phyloP scores from a whole-genome alignment of 23 tunicate genomes.

The Trididemnum nubilum region DNA sequence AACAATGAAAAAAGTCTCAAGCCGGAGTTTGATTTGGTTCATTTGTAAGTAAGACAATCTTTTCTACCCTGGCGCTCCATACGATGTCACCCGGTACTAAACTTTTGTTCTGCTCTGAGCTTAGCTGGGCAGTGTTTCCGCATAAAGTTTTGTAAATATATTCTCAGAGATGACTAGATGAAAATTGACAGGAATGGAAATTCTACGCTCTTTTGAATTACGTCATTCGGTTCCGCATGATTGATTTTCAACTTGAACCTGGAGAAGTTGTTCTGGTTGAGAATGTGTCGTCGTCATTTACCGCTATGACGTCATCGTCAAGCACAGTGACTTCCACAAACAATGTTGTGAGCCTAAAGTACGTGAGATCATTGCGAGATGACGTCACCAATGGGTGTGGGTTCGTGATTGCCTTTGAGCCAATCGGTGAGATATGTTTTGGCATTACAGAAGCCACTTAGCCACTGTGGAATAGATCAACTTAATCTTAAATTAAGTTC shows the following conservation, averaged over 20 bases:
- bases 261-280: slow-evolving; percentile 46
- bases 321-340: slow-evolving; percentile 31
- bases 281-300: slow-evolving; percentile 8
- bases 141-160: no score
- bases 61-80: no score
- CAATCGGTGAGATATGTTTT: slow-evolving; percentile 51
- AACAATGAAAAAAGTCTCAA: no score
- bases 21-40: no score
- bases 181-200: slow-evolving; percentile 51
- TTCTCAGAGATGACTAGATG: no score
- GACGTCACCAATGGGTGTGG: slow-evolving; percentile 47
- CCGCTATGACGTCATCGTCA: slow-evolving; percentile 24
- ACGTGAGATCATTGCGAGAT: slow-evolving; percentile 24
- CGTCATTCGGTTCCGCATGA: slow-evolving; percentile 34
- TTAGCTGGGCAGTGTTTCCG: no score
- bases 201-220: slow-evolving; percentile 41
- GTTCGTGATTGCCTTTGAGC: slow-evolving; percentile 33
- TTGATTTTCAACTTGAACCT: slow-evolving; percentile 31
- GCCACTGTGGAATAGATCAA: no score
- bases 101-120: no score
- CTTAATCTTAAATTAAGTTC: no score
- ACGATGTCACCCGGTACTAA: no score
- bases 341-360: slow-evolving; percentile 26
- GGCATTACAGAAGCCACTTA: no score
- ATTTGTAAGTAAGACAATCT: no score